A percentile compares a stretch with the other conserved stretches of the same genome.
phyloP scores from a whole-genome alignment of 2,797 vertebrate species.

The Acipenser ruthenus region DNA sequence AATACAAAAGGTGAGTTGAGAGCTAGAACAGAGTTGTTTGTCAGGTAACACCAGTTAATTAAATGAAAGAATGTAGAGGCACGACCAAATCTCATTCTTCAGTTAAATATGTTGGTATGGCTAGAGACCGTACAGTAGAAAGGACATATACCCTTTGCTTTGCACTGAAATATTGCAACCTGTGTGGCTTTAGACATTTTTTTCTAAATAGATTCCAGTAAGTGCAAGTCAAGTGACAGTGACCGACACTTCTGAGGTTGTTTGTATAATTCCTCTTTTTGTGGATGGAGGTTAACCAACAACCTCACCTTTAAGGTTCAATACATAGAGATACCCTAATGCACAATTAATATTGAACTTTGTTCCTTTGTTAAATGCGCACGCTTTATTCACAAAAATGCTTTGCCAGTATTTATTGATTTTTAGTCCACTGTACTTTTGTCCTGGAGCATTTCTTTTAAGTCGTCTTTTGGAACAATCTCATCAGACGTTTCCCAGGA shows the following conservation, averaged over 20 bases:
- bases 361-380: slow-evolving; percentile 2
- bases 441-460: slow-evolving; percentile 42
- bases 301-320: slow-evolving; percentile 6
- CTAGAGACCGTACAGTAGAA: no score
- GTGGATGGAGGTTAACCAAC: not conserved
- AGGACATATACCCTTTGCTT: no score
- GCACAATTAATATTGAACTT: slow-evolving; percentile 4
- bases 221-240: slow-evolving; percentile 5
- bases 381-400: slow-evolving; percentile 12
- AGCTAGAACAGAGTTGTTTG: no score
- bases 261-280: slow-evolving; percentile 7
- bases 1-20: no score
- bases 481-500: slow-evolving; percentile 51
- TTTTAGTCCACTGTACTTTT: slow-evolving; percentile 6
- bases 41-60: no score
- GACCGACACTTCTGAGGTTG: not conserved
- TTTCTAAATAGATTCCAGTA: slow-evolving; percentile 4
- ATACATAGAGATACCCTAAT: slow-evolving; percentile 7
- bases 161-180: no score
- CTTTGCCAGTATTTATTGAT: slow-evolving; percentile 30
- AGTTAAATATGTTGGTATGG: no score
- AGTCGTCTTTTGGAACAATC: slow-evolving; percentile 53
- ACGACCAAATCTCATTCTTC: no score
- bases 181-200: slow-evolving; percentile 1
- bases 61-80: no score